These are phyloP conservation scores for Synchiropus splendidus DNA, from an alignment of 2,113 vertebrate genomes.

Conservation along the genomic window DNA sequence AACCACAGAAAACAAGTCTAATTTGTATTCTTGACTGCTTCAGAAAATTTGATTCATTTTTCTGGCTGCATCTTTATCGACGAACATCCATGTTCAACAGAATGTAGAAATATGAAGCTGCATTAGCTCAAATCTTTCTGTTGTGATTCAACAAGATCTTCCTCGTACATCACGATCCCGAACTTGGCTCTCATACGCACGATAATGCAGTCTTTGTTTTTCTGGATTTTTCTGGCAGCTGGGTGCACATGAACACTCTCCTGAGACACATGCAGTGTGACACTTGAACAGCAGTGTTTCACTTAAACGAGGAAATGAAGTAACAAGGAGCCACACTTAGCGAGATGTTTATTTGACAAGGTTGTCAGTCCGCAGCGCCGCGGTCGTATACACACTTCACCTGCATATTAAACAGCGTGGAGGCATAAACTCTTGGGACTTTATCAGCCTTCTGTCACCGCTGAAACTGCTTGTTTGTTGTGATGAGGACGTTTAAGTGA, in stretches of 20 bases:
- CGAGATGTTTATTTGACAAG: constrained; percentile 51
- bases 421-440: constrained; percentile 6
- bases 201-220: too few relatives aligned
- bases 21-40: too few relatives aligned
- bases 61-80: too few relatives aligned
- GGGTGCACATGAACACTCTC: constrained; percentile 13
- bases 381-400: constrained; percentile 29
- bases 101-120: too few relatives aligned
- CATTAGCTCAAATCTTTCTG: too few relatives aligned
- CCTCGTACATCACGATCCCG: too few relatives aligned
- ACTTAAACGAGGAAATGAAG: constrained; percentile 22
- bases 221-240: too few relatives aligned
- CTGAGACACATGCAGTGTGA: constrained; percentile 7
- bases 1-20: too few relatives aligned
- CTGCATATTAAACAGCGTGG: constrained; percentile 32
- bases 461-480: constrained; percentile 22
- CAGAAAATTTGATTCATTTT: too few relatives aligned
- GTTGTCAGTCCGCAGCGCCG: constrained; percentile 27
- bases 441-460: not conserved
- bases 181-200: too few relatives aligned
- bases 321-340: constrained; percentile 28
- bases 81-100: too few relatives aligned
- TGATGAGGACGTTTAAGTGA: constrained; percentile 21
- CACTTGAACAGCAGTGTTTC: constrained; percentile 23
- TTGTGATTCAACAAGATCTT: too few relatives aligned